These are phyloP conservation scores for Siniperca chuatsi DNA, from an alignment of 2,113 vertebrate species.

Conservation along the genomic window DNA sequence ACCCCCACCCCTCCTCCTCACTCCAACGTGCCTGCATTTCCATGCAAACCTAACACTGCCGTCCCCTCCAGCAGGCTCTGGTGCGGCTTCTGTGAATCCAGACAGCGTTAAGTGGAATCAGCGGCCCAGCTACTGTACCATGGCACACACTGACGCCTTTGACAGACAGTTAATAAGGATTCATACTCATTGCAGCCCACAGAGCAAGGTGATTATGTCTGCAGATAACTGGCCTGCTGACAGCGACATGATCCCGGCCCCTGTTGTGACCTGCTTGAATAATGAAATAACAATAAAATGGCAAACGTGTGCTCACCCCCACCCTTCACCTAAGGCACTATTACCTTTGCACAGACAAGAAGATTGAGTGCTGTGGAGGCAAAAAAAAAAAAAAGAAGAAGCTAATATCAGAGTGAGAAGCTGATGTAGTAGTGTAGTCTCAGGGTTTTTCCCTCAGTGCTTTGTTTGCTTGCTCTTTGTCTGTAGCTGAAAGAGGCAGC, in stretches of 20 bases:
- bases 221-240: slow-evolving; percentile 69
- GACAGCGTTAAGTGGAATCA: slow-evolving; percentile 35
- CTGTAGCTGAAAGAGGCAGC: slow-evolving; percentile 60
- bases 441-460: slow-evolving; percentile 55
- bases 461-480: slow-evolving; percentile 76
- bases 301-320: slow-evolving; percentile 43
- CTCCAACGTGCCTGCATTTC: background rate
- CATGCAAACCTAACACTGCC: background rate
- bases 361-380: slow-evolving; percentile 14
- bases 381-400: background rate
- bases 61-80: background rate
- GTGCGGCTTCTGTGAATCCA: slow-evolving; percentile 15
- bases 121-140: slow-evolving; percentile 39
- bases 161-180: slow-evolving; percentile 79
- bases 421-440: slow-evolving; percentile 40
- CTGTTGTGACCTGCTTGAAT: slow-evolving; percentile 73
- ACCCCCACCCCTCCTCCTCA: background rate
- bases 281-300: slow-evolving; percentile 75
- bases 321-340: slow-evolving; percentile 13
- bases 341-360: background rate
- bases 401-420: slow-evolving; percentile 26
- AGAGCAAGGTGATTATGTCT: slow-evolving; percentile 72
- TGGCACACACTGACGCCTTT: slow-evolving; percentile 57
- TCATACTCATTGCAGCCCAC: slow-evolving; percentile 61
- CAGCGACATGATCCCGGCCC: slow-evolving; percentile 57